Percentiles rank a stretch among this genome's conserved stretches.
Evolutionary conservation across 2,888 invertebrate species (phyloP).

Genomic region (Calliopum simillimum): DNA sequence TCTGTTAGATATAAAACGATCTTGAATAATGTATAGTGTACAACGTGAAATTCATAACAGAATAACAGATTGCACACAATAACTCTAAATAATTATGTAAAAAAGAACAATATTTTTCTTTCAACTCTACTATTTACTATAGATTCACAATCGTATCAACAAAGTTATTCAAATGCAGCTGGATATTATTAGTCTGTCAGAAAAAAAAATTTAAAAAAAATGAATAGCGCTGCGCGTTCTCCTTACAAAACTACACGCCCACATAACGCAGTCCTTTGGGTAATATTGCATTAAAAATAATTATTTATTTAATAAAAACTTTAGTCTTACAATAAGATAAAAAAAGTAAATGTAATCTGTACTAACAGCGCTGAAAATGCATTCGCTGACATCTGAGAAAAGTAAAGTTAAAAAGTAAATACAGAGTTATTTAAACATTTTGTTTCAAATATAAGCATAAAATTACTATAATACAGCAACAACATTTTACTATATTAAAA

Average conservation of each 20-base stretch:
- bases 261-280: too few relatives aligned
- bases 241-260: neutral
- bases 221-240: slow-evolving; percentile 55
- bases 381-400: too few relatives aligned
- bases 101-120: slow-evolving; percentile 12
- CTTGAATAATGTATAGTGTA: too few relatives aligned
- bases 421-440: slow-evolving; percentile 39
- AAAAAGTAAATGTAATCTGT: too few relatives aligned
- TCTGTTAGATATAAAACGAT: too few relatives aligned
- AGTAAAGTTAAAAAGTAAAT: slow-evolving; percentile 8
- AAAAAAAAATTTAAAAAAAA: slow-evolving; percentile 36
- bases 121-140: slow-evolving; percentile 22
- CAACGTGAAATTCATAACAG: too few relatives aligned
- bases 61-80: too few relatives aligned
- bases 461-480: slow-evolving; percentile 23
- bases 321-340: too few relatives aligned
- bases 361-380: too few relatives aligned
- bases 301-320: too few relatives aligned
- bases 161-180: slow-evolving; percentile 65
- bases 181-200: slow-evolving; percentile 61
- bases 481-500: slow-evolving; percentile 42
- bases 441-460: slow-evolving; percentile 30
- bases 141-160: slow-evolving; percentile 66
- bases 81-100: neutral
- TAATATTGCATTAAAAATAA: too few relatives aligned